Base-by-base conservation (phyloP, 2,888 invertebrate genomes). In the Pomacea canaliculata region DNA sequence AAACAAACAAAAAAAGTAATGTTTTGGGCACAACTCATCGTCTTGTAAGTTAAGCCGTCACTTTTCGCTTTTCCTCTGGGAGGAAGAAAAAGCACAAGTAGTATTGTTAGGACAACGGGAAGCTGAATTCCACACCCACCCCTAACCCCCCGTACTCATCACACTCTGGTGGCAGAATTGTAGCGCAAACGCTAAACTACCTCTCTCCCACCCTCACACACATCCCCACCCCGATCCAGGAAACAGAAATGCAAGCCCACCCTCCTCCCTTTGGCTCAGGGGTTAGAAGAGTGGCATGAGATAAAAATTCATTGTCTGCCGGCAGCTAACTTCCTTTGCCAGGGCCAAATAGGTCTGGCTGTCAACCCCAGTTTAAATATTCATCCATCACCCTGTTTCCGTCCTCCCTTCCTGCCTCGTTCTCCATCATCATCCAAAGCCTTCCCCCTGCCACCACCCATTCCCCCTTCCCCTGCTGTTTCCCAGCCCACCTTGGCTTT, bases 251-350 rank as follows among this genome's bases (percentile, higher is more conserved):
- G 63, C 63, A 23, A 12, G 10, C 10, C 63, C 63, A 12, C 27
- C 19, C 19, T 12, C 23, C 10, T 10, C 23, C 19, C 63, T 27
- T 12, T 63, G 10, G 63, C 63, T 27, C 63, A 60, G n/a, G 27
- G 12, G 23, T 27, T 23, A n/a, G 19, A 19, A 63, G 63, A 51
- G 70, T 49, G 65, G 68, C 70, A 70, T 48, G 68, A 78, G 78
- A 77, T 77, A 75, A 71, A 56, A 79, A 79, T 79, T 79, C 79
- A 79, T 79, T 77, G 75, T 77, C 77, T 67, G 63, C 70, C 68
- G 68, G 77, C 74, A 70, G 70, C 71, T 51, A 73, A 73, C 79
- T 79, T 71, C 71, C 73, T 76, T 71, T 27, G 68, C 59, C 62
- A 62, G 68, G 46, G 69, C 37, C 70, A 68, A 72, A 71, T 75